Evolutionary conservation across 2,797 vertebrate genomes (phyloP).

Genomic region (Sciurus carolinensis): DNA sequence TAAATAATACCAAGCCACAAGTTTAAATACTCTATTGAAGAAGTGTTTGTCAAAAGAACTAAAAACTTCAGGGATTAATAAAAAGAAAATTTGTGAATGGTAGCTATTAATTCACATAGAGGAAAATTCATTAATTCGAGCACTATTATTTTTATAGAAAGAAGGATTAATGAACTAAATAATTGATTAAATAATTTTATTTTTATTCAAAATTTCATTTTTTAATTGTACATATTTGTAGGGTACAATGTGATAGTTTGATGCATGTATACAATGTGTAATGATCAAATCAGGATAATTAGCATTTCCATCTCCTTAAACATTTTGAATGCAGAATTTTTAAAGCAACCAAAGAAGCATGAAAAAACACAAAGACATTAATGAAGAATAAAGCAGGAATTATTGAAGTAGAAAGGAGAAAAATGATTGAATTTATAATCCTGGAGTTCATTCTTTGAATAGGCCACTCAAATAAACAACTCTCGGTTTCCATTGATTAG

Average conservation of each 20-base stretch:
- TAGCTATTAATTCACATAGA: not conserved
- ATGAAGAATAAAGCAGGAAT: conserved; percentile 68
- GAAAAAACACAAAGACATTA: conserved; percentile 38
- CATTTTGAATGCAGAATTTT: conserved; percentile 48
- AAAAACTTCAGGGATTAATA: conserved; percentile 14
- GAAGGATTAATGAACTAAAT: not conserved
- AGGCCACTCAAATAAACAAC: conserved; percentile 62
- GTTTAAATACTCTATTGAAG: not conserved
- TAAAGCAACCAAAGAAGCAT: conserved; percentile 55
- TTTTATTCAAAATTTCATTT: conserved; percentile 15
- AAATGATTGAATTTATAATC: conserved; percentile 63
- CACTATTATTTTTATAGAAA: conserved; percentile 47
- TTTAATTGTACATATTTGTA: conserved; percentile 53
- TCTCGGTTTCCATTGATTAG: not conserved
- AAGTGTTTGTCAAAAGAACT: conserved; percentile 49
- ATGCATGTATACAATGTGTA: conserved; percentile 51
- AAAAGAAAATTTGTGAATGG: not conserved
- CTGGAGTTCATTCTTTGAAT: conserved; percentile 45
- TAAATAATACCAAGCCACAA: not conserved
- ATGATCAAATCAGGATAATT: conserved; percentile 54
- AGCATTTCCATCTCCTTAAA: conserved; percentile 64
- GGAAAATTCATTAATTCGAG: conserved; percentile 5
- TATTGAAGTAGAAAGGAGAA: conserved; percentile 49
- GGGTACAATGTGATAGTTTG: conserved; percentile 12
- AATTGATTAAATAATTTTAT: conserved; percentile 49